Conservation (phyloP, 2,888 invertebrate genomes). For the Euphydryas editha region DNA sequence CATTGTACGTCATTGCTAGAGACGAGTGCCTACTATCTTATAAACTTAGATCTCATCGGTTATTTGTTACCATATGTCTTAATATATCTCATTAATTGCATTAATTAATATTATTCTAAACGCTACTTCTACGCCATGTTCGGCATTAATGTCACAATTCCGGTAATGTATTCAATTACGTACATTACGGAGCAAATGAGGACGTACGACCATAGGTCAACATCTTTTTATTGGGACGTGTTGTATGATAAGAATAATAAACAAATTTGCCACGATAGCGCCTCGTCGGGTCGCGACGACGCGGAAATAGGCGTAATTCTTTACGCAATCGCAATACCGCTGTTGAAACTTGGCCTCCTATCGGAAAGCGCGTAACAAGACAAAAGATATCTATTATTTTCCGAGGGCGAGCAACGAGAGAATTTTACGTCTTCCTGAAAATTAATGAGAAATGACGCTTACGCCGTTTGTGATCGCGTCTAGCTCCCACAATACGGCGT, state of each 20-base stretch:
- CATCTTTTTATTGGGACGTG: constrained; percentile 15
- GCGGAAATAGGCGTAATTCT: constrained; percentile 42
- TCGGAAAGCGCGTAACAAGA: constrained; percentile 59
- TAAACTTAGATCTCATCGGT: no score
- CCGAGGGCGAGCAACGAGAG: constrained; percentile 67
- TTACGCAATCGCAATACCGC: constrained; percentile 32
- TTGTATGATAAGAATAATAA: constrained; percentile 29
- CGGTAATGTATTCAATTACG: constrained; percentile 12
- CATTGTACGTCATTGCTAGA: no score
- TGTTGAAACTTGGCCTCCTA: constrained; percentile 48
- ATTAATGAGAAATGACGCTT: constrained; percentile 79
- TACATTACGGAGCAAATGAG: constrained; percentile 21
- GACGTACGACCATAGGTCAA: constrained; percentile 17
- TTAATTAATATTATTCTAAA: constrained; percentile 1
- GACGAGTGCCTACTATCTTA: no score
- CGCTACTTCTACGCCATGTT: not conserved
- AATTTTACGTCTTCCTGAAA: constrained; percentile 79
- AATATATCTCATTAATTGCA: constrained; percentile 3
- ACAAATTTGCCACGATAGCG: constrained; percentile 29
- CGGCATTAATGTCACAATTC: constrained; percentile 7
- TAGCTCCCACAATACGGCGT: constrained; percentile 70
- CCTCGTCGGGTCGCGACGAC: constrained; percentile 11
- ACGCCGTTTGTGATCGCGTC: constrained; percentile 74
- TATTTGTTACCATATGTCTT: constrained; percentile 1
- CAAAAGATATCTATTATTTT: constrained; percentile 72